Base-by-base conservation (phyloP, 1,140 invertebrate species). In the Bombus haemorrhoidalis region DNA sequence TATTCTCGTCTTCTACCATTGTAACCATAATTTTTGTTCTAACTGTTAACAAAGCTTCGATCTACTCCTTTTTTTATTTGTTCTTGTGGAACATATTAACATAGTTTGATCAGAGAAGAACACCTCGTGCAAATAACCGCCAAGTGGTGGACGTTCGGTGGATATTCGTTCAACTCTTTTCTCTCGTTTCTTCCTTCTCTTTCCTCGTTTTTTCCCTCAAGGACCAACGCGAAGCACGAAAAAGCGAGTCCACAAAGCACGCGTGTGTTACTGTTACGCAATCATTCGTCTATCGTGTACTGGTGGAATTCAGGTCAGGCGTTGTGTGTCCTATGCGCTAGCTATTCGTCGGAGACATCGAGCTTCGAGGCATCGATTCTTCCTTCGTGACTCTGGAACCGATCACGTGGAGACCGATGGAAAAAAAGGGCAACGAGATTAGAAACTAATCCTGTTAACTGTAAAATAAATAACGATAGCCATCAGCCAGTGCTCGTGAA, bases 281-380 rank as follows among this genome's bases (percentile, higher is more conserved):
- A 93, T 92, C 80, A 85, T 88, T 90, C 86, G 88, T 88, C 86
- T 86, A 90, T 91, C 88, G 75, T 76, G 75, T 90, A 12, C 87
- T 41, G 83, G 12, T 53, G 91, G 90, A 92, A 94, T 94, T 92
- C 91, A 93, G 93, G 93, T 93, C 93, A 93, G 84, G 81, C 92
- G 86, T 88, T 87, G 57, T 59, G 92, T 90, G 88, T 89, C 91
- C 88, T 86, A 77, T 69, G 90, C 87, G 91, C 87, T 91, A 76
- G 81, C 82, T 77, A 88, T 10, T 47, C 74, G 75, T 15, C 15
- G 28, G 28, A 41, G 37, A 53, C 39, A 18, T 28, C 37, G 47
- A 64, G 34, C 68, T 79, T 87, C 89, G 81, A 88, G 28, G 87
- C 84, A 82, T 89, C 64, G 87, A 85, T 85, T 85, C 69, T 76